These are phyloP conservation scores for Gadus chalcogrammus DNA, from an alignment of 2,113 vertebrate species.

Conservation along the genomic window DNA sequence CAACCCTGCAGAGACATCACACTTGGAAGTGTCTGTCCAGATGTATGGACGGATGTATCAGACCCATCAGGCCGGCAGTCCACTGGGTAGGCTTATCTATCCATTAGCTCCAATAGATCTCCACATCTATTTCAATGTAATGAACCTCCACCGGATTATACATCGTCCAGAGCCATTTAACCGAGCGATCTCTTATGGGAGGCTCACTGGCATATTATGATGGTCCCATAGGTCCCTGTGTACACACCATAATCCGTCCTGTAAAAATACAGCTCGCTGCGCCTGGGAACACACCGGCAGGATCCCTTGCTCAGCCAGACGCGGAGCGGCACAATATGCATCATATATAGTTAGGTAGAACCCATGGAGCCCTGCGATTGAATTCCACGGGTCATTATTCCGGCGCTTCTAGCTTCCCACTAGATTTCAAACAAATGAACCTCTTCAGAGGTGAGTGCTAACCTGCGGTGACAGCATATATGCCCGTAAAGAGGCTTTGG, in stretches of 20 bases:
- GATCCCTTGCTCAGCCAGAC: background rate
- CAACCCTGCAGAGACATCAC: no score
- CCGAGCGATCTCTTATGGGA: no score
- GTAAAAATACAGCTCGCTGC: background rate
- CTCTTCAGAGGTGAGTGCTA: background rate
- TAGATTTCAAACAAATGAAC: background rate
- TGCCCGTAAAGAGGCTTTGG: background rate
- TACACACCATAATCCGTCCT: background rate
- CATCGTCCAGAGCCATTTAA: no score
- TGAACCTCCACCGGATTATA: no score
- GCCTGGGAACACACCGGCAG: background rate
- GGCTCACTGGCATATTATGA: background rate
- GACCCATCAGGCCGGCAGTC: no score
- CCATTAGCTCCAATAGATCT: no score
- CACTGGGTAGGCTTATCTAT: no score
- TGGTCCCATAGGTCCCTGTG: background rate
- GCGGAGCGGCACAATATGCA: background rate
- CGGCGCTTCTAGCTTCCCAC: no score
- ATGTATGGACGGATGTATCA: no score
- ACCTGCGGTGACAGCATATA: background rate
- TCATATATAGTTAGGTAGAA: background rate
- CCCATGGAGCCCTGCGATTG: background rate
- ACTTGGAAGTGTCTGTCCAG: no score
- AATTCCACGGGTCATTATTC: slow-evolving; percentile 8
- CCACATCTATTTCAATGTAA: no score